Evolutionary conservation across 2,888 invertebrate genomes (phyloP).

Genomic region (Cephus runcator): DNA sequence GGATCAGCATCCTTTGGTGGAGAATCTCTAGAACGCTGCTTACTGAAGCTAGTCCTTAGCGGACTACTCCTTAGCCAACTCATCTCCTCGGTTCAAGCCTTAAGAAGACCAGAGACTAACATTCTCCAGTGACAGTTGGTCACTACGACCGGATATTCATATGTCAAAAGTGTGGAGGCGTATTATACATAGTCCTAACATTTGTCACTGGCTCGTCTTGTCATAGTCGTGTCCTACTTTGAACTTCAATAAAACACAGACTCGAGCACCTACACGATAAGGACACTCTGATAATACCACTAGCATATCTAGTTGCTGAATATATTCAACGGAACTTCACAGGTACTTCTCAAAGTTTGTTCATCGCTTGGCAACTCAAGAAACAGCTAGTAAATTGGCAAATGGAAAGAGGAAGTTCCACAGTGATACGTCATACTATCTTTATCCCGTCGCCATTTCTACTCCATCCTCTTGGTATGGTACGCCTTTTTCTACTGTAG

Average conservation of each 20-base stretch:
- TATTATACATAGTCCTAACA: not conserved
- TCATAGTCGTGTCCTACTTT: conserved; percentile 33
- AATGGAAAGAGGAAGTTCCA: not conserved
- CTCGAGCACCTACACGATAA: conserved; percentile 24
- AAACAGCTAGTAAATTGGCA: not conserved
- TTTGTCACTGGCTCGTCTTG: conserved; percentile 14
- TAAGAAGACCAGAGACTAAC: not conserved
- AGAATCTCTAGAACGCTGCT: conserved; percentile 74
- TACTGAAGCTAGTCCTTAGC: conserved; percentile 69
- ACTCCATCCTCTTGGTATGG: not conserved
- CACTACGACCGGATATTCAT: not conserved
- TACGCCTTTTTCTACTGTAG: not conserved
- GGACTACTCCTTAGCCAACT: conserved; percentile 78
- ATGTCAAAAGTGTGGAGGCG: conserved; percentile 2
- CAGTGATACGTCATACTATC: not conserved
- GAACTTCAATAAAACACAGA: conserved; percentile 11
- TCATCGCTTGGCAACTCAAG: not conserved
- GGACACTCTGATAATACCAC: conserved; percentile 29
- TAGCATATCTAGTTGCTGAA: conserved; percentile 17
- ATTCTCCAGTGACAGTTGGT: not conserved
- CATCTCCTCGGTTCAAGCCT: conserved; percentile 65
- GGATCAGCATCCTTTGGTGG: conserved; percentile 82
- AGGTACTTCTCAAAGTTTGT: not conserved
- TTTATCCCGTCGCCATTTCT: not conserved
- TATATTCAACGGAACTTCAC: not conserved